phyloP scores from a whole-genome alignment of 2,113 vertebrate species.

The Gulo gulo region DNA sequence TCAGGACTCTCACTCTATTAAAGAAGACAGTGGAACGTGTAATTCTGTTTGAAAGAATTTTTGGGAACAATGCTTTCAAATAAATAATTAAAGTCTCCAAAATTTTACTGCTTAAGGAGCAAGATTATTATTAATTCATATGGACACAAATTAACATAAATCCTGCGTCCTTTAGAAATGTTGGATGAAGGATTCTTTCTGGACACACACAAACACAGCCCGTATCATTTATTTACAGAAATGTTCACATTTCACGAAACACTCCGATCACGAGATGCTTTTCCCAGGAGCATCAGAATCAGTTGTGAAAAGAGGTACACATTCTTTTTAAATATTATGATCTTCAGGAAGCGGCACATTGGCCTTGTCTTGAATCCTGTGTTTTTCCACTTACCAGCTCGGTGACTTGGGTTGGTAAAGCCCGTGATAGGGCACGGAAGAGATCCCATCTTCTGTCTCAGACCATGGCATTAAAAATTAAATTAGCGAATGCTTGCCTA shows the following conservation, averaged over 20 bases:
- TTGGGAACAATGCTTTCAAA: slow-evolving; percentile 16
- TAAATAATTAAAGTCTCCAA: neutral
- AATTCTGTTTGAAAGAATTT: neutral
- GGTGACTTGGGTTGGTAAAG: neutral
- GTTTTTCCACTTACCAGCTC: neutral
- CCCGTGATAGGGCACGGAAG: neutral
- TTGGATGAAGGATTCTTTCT: neutral
- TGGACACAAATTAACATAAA: neutral
- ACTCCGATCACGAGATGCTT: neutral
- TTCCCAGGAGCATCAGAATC: neutral
- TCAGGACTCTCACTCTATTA: neutral
- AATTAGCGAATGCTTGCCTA: neutral
- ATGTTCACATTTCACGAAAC: neutral
- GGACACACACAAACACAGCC: neutral
- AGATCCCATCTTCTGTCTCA: neutral
- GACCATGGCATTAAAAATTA: neutral
- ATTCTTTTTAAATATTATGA: neutral
- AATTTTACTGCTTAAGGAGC: neutral
- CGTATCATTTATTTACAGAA: neutral
- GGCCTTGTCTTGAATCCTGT: neutral
- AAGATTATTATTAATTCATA: slow-evolving; percentile 29
- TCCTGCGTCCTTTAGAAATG: neutral
- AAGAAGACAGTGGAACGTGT: neutral
- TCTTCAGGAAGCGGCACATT: neutral
- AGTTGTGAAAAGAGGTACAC: neutral